Evolutionary conservation across 1,140 invertebrate genomes (phyloP), one percentile per base, ranked within the genome.

Genomic region (Drosophila dunni): DNA sequence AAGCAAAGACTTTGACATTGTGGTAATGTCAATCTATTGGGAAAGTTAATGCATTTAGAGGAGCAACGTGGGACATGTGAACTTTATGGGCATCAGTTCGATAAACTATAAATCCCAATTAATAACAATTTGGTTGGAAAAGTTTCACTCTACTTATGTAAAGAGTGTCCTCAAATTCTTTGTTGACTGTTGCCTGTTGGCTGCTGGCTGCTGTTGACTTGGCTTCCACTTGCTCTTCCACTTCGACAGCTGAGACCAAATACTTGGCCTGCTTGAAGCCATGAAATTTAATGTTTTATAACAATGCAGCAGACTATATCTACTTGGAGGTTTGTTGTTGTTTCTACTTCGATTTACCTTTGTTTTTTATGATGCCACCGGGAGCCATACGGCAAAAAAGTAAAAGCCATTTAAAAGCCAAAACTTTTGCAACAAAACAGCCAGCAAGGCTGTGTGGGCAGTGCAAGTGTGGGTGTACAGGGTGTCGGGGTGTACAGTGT

Each of bases 321-420:
- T 56, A 33, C 45, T 40, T 4, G 10, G 5, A 5, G 53, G 60
- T n/a, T 34, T 51, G 11, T 48, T 70, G 61, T 53, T 83, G 15
- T 54, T 72, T 69, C 69, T 77, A 78, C 84, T 89, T 88, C 84
- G 84, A 88, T 88, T 80, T 88, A 88, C 84, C 84, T 88, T 89
- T 84, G 78, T 80, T 79, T 89, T 89, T 89, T 89, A 89, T 89
- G 82, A 79, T 68, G 80, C 84, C 85, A 84, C 81, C 84, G 84
- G 84, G 84, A 89, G 84, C 80, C 84, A 89, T 89, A 70, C 80
- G 70, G 78, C 78, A 81, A 81, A 81, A 86, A 84, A 89, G 84
- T 89, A 89, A 89, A 89, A 89, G 85, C 84, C 84, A 89, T 89
- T 89, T 89, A 84, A 89, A 89, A 89, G 78, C 84, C 84, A 75